Conservation (phyloP, 1,140 invertebrate genomes). For the Eciton burchellii region DNA sequence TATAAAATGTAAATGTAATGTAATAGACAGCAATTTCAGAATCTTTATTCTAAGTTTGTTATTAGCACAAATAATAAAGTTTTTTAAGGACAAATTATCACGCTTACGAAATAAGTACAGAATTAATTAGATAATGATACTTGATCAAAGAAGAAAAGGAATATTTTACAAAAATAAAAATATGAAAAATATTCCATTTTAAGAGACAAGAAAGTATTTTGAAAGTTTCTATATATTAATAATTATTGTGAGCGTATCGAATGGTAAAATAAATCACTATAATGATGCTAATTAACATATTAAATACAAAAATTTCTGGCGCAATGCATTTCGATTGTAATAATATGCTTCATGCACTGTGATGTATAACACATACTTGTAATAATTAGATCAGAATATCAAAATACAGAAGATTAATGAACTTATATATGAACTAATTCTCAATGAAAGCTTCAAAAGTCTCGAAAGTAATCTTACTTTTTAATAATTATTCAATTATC, state of each 20-base stretch:
- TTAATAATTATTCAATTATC: neutral
- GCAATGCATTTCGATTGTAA: conserved; percentile 10
- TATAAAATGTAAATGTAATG: too few species aligned
- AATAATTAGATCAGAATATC: conserved; percentile 33
- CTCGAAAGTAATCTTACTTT: neutral
- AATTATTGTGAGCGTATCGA: neutral
- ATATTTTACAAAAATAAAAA: neutral
- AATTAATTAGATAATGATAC: neutral
- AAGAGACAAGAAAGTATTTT: neutral
- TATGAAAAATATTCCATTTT: neutral
- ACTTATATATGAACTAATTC: neutral
- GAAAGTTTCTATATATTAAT: neutral
- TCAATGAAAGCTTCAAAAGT: neutral
- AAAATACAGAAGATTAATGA: neutral
- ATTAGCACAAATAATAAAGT: too few species aligned
- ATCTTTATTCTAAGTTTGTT: too few species aligned
- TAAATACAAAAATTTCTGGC: conserved; percentile 29
- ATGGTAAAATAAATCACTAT: conserved; percentile 7
- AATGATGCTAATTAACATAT: conserved; percentile 33
- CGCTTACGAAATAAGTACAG: neutral
- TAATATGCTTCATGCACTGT: neutral
- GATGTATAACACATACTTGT: neutral
- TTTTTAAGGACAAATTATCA: too few species aligned
- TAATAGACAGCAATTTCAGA: too few species aligned
- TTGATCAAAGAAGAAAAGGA: neutral